These are phyloP conservation scores for Tyrannus savana DNA, from an alignment of 2,113 vertebrate genomes.

Conservation along the genomic window DNA sequence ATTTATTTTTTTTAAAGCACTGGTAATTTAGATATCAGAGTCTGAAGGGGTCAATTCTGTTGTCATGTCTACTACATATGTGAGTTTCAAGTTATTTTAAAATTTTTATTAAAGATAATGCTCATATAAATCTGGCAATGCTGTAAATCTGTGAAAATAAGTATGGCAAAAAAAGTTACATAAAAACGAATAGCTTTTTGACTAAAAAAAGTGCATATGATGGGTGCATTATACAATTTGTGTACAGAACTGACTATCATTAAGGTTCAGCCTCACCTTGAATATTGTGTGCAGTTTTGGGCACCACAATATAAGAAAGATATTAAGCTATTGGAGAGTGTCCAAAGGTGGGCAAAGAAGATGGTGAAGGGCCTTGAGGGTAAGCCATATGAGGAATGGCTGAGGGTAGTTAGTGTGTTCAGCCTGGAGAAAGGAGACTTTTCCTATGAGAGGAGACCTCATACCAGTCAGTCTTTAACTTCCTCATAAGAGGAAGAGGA, in stretches of 20 bases:
- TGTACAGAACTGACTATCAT: neutral
- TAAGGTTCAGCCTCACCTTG: neutral
- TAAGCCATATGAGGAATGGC: neutral
- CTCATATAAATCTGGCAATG: neutral
- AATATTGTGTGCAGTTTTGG: neutral
- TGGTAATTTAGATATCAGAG: neutral
- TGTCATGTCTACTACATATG: neutral
- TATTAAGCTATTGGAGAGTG: neutral
- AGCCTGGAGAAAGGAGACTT: neutral
- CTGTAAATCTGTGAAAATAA: neutral
- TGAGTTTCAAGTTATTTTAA: neutral
- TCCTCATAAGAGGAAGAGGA: neutral
- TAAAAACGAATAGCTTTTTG: neutral
- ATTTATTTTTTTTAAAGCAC: neutral
- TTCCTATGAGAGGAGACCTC: neutral
- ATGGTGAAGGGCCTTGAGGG: neutral
- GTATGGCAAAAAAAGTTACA: neutral
- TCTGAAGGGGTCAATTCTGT: neutral
- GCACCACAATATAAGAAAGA: neutral
- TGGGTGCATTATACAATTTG: neutral
- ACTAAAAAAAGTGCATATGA: neutral
- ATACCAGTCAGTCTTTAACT: neutral
- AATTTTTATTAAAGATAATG: neutral
- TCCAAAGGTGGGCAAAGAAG: neutral
- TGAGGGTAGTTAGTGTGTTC: neutral